Conservation (phyloP, 1,140 invertebrate genomes). For the Pantala flavescens region DNA sequence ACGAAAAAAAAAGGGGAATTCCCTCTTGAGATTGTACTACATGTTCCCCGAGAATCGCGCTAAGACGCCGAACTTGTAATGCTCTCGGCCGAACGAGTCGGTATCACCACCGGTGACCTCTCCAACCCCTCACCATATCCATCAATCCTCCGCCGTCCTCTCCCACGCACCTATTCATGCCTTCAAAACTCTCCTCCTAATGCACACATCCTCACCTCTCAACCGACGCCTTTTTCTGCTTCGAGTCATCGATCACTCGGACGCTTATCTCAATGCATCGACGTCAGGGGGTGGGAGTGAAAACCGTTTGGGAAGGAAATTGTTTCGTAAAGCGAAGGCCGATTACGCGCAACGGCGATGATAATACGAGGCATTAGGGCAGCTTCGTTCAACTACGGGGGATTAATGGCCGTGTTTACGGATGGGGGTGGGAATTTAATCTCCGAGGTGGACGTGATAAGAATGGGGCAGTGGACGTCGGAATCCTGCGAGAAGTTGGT, state of each 20-base stretch:
- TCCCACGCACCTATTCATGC: background rate
- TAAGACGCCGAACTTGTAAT: too few species aligned
- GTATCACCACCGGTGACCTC: too few species aligned
- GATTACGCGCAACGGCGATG: slow-evolving; percentile 1
- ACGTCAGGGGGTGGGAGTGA: background rate
- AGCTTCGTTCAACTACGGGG: slow-evolving; percentile 3
- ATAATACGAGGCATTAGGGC: background rate
- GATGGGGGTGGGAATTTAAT: too few species aligned
- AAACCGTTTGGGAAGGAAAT: background rate
- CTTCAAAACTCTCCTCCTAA: background rate
- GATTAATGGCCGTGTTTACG: background rate
- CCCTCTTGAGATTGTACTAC: too few species aligned
- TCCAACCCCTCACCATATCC: background rate
- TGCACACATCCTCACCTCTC: background rate
- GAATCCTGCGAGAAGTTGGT: too few species aligned
- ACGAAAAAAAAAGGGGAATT: too few species aligned
- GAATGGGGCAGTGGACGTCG: too few species aligned
- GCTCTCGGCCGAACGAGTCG: too few species aligned
- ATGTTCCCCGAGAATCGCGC: too few species aligned
- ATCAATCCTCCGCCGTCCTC: background rate
- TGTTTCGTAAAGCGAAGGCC: slow-evolving; percentile 7
- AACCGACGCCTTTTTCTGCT: background rate
- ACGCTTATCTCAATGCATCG: background rate
- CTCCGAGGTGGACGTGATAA: too few species aligned
- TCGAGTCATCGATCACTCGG: background rate